Base-by-base conservation (phyloP, 1,140 invertebrate species). In the Pseudomyrmex sp. region DNA sequence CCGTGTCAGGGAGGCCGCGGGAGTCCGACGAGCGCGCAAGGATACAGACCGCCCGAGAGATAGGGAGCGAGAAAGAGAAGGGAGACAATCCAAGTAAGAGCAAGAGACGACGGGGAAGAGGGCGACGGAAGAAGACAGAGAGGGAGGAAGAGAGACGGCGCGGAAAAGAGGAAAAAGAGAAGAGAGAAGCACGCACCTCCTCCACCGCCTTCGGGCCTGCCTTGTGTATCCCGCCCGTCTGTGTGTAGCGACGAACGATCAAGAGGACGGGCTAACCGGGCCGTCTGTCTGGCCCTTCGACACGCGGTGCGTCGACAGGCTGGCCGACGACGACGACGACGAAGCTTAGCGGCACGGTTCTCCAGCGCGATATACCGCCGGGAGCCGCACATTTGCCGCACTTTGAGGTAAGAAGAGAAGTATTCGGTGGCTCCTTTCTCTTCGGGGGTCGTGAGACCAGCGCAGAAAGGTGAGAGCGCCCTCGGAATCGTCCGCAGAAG, bases 251-350 rank as follows among this genome's bases (percentile, higher is more conserved):
- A 20, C 79, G 72, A 85, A 50, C 73, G 87, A 85, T 88, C 86
- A 73, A 62, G 86, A 85, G 86, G 87, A 88, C 86, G 87, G 72
- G 86, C 87, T 75, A 87, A 87, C 26, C 86, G 70, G 69, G 87
- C 87, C 76, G 87, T 88, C 86, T 85, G 83, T 88, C 86, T 88
- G 83, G 86, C 86, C 86, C 87, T 88, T 88, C 76, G 86, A 85
- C 86, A 77, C 83, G 85, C 87, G 86, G 75, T 88, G 75, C 82
- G 74, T 85, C 87, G 87, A 88, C 86, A 82, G 75, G 73, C 87
- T 85, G 86, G 59, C 83, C 83, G 75, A 73, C 83, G 83, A 70
- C 18, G 18, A 70, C 18, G 18, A 18, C 35, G 54, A 58, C 56
- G 56, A 58, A 77, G 50, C 63, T 77, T 8, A 58, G 8, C 63